A percentile compares a stretch with the other conserved stretches of the same genome.
Evolutionary conservation across 2,888 invertebrate species (phyloP).

Genomic region (Lasioglossum villosulum): DNA sequence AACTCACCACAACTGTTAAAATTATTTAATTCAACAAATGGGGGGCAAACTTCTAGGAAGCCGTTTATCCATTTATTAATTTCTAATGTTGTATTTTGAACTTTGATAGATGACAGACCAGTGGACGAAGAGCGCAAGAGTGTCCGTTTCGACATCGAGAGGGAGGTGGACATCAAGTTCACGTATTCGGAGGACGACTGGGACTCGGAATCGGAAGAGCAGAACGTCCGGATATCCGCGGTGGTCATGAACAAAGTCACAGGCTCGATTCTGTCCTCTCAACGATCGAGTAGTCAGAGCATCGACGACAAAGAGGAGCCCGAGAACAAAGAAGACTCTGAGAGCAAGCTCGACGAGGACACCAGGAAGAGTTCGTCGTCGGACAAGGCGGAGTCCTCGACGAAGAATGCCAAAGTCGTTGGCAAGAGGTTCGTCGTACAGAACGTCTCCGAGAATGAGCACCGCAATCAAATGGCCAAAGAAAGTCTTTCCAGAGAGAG

Average conservation of each 20-base stretch:
- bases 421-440: conserved; percentile 80
- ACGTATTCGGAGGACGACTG: conserved; percentile 79
- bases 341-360: conserved; percentile 20
- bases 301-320: conserved; percentile 18
- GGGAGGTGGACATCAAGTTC: conserved; percentile 84
- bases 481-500: conserved; percentile 58
- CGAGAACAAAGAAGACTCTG: conserved; percentile 47
- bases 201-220: conserved; percentile 76
- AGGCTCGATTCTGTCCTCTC: conserved; percentile 27
- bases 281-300: conserved; percentile 27
- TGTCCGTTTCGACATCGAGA: conserved; percentile 88
- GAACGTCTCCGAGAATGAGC: conserved; percentile 81
- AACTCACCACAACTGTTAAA: no score
- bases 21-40: no score
- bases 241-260: conserved; percentile 27
- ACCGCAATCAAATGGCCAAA: conserved; percentile 74
- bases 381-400: conserved; percentile 44
- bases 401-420: conserved; percentile 71
- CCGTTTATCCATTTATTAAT: neutral
- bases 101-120: conserved; percentile 78
- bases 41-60: no score
- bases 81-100: neutral
- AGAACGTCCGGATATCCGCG: conserved; percentile 58
- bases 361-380: conserved; percentile 26
- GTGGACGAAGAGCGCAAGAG: conserved; percentile 92